Conservation (phyloP, 2,888 invertebrate species). For the Andrena bucephala region DNA sequence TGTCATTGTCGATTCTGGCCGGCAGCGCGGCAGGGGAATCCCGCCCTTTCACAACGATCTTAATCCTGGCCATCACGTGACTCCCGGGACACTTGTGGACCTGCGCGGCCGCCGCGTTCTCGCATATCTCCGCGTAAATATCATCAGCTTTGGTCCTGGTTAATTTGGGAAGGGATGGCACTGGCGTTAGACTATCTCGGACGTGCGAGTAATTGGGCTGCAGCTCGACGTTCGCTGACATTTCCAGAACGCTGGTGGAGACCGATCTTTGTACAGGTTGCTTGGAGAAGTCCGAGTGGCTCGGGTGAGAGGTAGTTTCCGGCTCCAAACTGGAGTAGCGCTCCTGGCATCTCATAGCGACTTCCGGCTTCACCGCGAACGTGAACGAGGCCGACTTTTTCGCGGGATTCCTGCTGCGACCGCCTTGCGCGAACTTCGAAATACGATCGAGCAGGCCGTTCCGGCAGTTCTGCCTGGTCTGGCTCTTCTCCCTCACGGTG, state of each 20-base stretch:
- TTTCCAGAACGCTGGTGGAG: slow-evolving; percentile 82
- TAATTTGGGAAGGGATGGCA: slow-evolving; percentile 74
- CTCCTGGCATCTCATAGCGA: slow-evolving; percentile 81
- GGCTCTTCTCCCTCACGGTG: slow-evolving; percentile 75
- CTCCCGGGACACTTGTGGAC: slow-evolving; percentile 78
- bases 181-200: slow-evolving; percentile 80
- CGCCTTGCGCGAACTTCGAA: slow-evolving; percentile 80
- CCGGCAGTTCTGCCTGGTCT: slow-evolving; percentile 72
- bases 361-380: slow-evolving; percentile 82
- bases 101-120: slow-evolving; percentile 70
- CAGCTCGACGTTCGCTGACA: slow-evolving; percentile 78
- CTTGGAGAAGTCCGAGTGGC: slow-evolving; percentile 72
- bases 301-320: slow-evolving; percentile 78
- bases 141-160: slow-evolving; percentile 78
- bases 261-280: slow-evolving; percentile 82
- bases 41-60: slow-evolving; percentile 80
- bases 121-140: slow-evolving; percentile 83
- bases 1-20: slow-evolving; percentile 63
- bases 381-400: slow-evolving; percentile 85
- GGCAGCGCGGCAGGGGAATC: slow-evolving; percentile 65
- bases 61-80: slow-evolving; percentile 83
- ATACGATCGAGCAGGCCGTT: slow-evolving; percentile 82
- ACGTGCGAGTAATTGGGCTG: slow-evolving; percentile 82
- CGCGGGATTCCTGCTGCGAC: slow-evolving; percentile 81
- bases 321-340: slow-evolving; percentile 83